Percentiles rank a stretch among this genome's conserved stretches.
phyloP scores from a whole-genome alignment of 2,888 invertebrate genomes.

The Ferdinandea cuprea region DNA sequence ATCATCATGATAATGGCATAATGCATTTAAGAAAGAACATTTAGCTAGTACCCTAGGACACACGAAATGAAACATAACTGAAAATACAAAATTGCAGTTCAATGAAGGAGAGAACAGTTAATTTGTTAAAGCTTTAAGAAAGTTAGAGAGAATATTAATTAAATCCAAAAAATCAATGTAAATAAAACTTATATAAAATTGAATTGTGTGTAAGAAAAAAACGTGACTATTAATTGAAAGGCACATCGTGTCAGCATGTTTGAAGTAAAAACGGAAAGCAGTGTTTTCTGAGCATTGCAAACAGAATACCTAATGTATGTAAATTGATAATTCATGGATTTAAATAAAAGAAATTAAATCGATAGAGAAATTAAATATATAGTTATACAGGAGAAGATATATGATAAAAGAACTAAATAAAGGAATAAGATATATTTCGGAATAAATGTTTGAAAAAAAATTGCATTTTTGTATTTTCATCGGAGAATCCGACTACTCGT shows the following conservation, averaged over 20 bases:
- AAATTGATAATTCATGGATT: slow-evolving; percentile 26
- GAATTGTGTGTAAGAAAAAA: slow-evolving; percentile 29
- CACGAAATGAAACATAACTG: slow-evolving; percentile 32
- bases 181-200: slow-evolving; percentile 30
- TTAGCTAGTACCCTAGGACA: slow-evolving; percentile 21
- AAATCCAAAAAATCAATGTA: slow-evolving; percentile 21
- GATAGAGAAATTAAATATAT: slow-evolving; percentile 47
- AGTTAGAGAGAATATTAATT: slow-evolving; percentile 26
- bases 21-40: slow-evolving; percentile 40
- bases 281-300: slow-evolving; percentile 7
- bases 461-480: background rate
- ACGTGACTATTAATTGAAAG: slow-evolving; percentile 39
- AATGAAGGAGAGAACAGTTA: slow-evolving; percentile 42
- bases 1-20: slow-evolving; percentile 44
- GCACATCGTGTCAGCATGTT: slow-evolving; percentile 35
- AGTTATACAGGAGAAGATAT: slow-evolving; percentile 56
- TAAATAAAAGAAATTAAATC: slow-evolving; percentile 9
- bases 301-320: background rate
- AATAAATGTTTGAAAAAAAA: slow-evolving; percentile 59
- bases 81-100: slow-evolving; percentile 27
- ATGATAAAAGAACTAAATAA: slow-evolving; percentile 51
- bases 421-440: slow-evolving; percentile 56
- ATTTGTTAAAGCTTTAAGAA: slow-evolving; percentile 71
- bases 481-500: background rate
- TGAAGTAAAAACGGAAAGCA: background rate